Evolutionary conservation across 1,140 invertebrate species (phyloP), one percentile per base, ranked within the genome.

Genomic region (Paramacrobiotus metropolitanus): DNA sequence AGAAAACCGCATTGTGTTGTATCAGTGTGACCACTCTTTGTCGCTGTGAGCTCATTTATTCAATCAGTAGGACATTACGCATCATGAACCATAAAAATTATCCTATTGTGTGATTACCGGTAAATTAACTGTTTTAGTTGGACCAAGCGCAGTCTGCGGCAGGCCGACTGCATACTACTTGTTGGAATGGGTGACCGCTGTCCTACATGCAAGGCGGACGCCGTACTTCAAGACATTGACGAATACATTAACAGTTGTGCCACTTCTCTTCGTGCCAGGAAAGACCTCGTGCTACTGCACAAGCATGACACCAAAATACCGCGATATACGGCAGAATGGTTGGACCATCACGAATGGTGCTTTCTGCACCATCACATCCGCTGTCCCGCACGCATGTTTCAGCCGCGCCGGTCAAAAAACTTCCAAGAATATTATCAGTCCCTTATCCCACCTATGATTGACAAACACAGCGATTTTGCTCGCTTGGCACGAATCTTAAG

Each of bases 301-400:
- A 80, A 81, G 64, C 88, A 93, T 72, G 82, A 81, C 59, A 83
- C 82, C 1, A 77, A 81, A n/a, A 79, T 80, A 64, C 94, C 93
- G 0, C 76, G 78, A 0, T 88, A 89, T 64, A 99, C 94, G 0
- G 85, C 91, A 9, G 82, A 86, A 66, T 98, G 94, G 95, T 76
- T 98, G 0, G 97, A 98, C 76, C 85, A 87, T 74, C 78, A 94
- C 55, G 82, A 83, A 2, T 99, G n/a, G n/a, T n/a, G n/a, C n/a
- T 90, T 87, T 34, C 89, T 86, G 65, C 91, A 98, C 77, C 91
- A 98, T 77, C 95, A 99, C 73, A 87, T 99, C 66, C 81, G 87
- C 30, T 95, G 91, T 71, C 86, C 88, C 1, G 89, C 93, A 69
- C 77, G 92, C 66, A 90, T 98, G 80, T 94, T 95, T 72, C 83